These are phyloP conservation scores for Serranus cabrilla DNA, from an alignment of 2,797 vertebrate genomes.

Conservation along the genomic window DNA sequence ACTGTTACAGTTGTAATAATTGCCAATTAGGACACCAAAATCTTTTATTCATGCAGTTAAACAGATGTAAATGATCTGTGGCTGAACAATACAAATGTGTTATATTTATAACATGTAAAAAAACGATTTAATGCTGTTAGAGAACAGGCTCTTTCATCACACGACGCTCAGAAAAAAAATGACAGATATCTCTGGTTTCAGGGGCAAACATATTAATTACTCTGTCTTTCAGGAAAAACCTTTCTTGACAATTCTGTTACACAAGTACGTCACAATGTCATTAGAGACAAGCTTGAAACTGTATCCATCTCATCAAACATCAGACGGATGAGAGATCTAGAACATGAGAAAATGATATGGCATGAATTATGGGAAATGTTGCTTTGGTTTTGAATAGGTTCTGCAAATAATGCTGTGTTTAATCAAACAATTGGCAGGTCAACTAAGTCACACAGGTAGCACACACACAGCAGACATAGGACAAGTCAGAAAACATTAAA, in stretches of 20 bases:
- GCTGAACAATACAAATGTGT: neutral
- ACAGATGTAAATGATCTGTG: constrained; percentile 16
- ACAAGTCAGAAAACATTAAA: constrained; percentile 58
- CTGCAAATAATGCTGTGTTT: constrained; percentile 40
- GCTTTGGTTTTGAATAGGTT: constrained; percentile 70
- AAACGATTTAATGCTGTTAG: neutral
- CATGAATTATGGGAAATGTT: constrained; percentile 35
- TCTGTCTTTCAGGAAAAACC: neutral
- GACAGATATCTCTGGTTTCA: neutral
- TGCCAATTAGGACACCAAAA: constrained; percentile 39
- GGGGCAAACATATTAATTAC: neutral
- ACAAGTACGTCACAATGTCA: neutral
- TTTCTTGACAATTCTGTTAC: neutral
- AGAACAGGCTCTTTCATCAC: constrained; percentile 1
- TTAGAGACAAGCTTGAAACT: constrained; percentile 11
- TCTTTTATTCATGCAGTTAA: constrained; percentile 41
- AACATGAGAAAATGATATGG: neutral
- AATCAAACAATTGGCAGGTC: constrained; percentile 34
- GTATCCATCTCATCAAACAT: neutral
- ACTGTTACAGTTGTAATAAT: constrained; percentile 38
- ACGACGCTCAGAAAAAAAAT: neutral
- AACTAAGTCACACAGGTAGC: constrained; percentile 54
- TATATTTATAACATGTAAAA: constrained; percentile 2
- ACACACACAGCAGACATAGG: constrained; percentile 50
- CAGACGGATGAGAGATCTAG: neutral